These are phyloP conservation scores for Hydractinia symbiolongicarpus DNA, from an alignment of 30 jellyfish, hydroid and myxozoan species.

Conservation along the genomic window DNA sequence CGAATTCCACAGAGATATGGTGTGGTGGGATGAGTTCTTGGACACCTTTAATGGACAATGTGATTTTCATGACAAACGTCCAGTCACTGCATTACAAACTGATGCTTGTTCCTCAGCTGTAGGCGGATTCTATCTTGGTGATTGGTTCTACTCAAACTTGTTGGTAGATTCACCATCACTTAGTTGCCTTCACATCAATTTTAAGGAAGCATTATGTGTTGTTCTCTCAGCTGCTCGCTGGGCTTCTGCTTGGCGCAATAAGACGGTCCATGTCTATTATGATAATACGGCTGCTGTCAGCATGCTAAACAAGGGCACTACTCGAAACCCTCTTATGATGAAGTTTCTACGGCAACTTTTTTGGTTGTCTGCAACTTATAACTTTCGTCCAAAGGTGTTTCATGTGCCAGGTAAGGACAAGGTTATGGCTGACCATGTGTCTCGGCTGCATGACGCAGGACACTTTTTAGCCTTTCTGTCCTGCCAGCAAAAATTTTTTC, in stretches of 20 bases:
- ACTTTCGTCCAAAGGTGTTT: conserved; percentile 8
- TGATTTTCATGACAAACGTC: not conserved
- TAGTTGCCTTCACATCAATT: too few relatives aligned
- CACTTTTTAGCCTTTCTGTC: too few relatives aligned
- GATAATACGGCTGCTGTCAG: too few relatives aligned
- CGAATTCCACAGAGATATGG: conserved; percentile 3
- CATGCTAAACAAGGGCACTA: too few relatives aligned
- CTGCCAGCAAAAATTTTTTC: too few relatives aligned
- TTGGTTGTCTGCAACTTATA: conserved; percentile 18
- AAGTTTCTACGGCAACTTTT: conserved; percentile 7
- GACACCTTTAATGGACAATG: conserved; percentile 2
- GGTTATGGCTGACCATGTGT: conserved; percentile 14
- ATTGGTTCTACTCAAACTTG: not conserved
- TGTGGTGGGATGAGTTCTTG: not conserved
- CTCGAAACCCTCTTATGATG: conserved; percentile 9
- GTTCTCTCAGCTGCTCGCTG: too few relatives aligned
- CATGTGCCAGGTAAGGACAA: conserved; percentile 2
- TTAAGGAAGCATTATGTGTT: too few relatives aligned
- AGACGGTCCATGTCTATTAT: too few relatives aligned
- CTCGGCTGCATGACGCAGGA: conserved; percentile 11
- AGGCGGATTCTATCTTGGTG: not conserved
- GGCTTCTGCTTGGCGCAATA: too few relatives aligned
- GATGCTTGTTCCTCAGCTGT: not conserved
- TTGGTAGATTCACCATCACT: not conserved
- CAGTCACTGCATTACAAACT: conserved; percentile 5